Conservation (phyloP, 2,797 vertebrate species). For the Semaprochilodus insignis region DNA sequence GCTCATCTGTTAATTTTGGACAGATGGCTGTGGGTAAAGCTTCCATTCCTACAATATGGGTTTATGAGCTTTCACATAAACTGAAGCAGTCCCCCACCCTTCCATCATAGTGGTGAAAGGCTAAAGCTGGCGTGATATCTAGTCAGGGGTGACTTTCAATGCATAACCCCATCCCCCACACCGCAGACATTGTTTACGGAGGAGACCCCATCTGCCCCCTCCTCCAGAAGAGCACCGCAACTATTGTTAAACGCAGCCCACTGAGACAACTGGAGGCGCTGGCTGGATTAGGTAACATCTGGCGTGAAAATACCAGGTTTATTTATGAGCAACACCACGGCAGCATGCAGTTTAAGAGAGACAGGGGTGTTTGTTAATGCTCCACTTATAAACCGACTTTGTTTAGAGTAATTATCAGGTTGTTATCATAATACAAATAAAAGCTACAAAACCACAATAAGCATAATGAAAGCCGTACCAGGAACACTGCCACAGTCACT, state of each 20-base stretch:
- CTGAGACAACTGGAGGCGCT: slow-evolving; percentile 44
- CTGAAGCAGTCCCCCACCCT: slow-evolving; percentile 43
- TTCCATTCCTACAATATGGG: slow-evolving; percentile 67
- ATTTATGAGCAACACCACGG: slow-evolving; percentile 51
- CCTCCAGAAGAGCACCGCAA: slow-evolving; percentile 51
- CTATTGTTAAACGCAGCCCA: slow-evolving; percentile 57
- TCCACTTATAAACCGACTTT: slow-evolving; percentile 38
- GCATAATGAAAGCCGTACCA: neutral
- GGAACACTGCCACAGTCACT: neutral
- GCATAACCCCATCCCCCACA: slow-evolving; percentile 56
- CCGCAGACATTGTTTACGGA: slow-evolving; percentile 61
- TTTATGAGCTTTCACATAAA: slow-evolving; percentile 75
- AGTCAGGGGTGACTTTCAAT: slow-evolving; percentile 61
- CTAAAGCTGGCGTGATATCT: slow-evolving; percentile 58
- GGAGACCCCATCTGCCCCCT: slow-evolving; percentile 66
- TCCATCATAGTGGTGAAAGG: slow-evolving; percentile 59
- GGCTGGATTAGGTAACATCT: slow-evolving; percentile 57
- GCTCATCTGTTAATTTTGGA: slow-evolving; percentile 60
- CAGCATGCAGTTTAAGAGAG: slow-evolving; percentile 44
- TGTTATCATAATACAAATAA: slow-evolving; percentile 45
- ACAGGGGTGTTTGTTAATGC: slow-evolving; percentile 42
- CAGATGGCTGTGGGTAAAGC: slow-evolving; percentile 68
- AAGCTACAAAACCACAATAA: slow-evolving; percentile 32
- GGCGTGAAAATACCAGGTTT: slow-evolving; percentile 54
- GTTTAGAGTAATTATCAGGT: slow-evolving; percentile 50